Percentiles rank a stretch among this genome's conserved stretches.
Evolutionary conservation across 53 echinoderm and acorn worm species (phyloP).

Genomic region (Echinometra lucunter): DNA sequence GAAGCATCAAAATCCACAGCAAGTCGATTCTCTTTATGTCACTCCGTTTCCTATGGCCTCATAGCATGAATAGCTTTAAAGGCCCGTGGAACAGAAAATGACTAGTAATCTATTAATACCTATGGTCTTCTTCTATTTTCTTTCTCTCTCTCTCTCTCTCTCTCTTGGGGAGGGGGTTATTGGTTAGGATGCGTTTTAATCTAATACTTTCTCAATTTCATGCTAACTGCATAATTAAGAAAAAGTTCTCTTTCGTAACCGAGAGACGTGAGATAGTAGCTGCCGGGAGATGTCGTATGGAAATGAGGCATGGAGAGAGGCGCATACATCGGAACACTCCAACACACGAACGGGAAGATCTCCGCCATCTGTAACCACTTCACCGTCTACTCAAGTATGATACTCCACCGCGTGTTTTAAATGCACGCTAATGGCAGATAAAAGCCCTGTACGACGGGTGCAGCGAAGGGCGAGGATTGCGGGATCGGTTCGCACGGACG

Average conservation of each 20-base stretch:
- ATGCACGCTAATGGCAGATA: conserved; percentile 69
- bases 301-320: conserved; percentile 34
- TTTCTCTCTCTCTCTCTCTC: too few relatives aligned
- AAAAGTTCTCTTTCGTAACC: background rate
- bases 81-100: too few relatives aligned
- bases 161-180: too few relatives aligned
- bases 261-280: background rate
- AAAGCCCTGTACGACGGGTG: conserved; percentile 61
- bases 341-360: background rate
- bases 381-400: conserved; percentile 57
- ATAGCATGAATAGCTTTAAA: too few relatives aligned
- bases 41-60: too few relatives aligned
- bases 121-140: too few relatives aligned
- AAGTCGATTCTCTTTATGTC: too few relatives aligned
- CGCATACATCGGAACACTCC: conserved; percentile 59
- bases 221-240: background rate
- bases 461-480: conserved; percentile 44
- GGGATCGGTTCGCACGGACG: background rate
- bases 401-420: conserved; percentile 64
- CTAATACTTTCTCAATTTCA: too few relatives aligned
- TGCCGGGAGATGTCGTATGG: conserved; percentile 2
- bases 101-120: too few relatives aligned
- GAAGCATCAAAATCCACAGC: too few relatives aligned
- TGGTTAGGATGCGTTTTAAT: too few relatives aligned
- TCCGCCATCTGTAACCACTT: conserved; percentile 63